These are phyloP conservation scores for Sicus ferrugineus DNA, from an alignment of 2,888 invertebrate species.

Conservation along the genomic window DNA sequence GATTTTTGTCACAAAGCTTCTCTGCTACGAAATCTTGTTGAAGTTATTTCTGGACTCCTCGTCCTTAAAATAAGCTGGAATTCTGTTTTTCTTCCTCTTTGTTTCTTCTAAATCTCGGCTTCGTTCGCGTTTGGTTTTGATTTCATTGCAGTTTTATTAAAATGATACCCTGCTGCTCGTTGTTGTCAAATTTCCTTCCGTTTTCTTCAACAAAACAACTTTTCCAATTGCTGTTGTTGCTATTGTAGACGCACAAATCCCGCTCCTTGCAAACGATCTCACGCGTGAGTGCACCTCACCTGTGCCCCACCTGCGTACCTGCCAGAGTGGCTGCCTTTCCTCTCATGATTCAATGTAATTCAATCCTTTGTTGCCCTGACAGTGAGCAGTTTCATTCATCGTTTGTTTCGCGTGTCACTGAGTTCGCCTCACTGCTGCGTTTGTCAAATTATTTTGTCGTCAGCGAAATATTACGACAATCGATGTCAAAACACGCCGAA, in stretches of 20 bases:
- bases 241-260: neutral
- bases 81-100: too few species aligned
- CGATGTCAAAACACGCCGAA: slow-evolving; percentile 51
- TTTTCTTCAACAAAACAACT: neutral
- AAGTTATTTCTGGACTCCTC: too few species aligned
- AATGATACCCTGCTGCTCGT: neutral
- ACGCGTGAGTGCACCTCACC: neutral
- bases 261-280: neutral
- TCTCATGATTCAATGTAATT: neutral
- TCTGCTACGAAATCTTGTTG: too few species aligned
- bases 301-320: neutral
- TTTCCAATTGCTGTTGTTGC: neutral
- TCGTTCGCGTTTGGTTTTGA: too few species aligned
- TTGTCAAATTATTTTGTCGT: slow-evolving; percentile 13
- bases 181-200: neutral
- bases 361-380: neutral
- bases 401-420: too few species aligned
- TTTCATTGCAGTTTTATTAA: too few species aligned
- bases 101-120: too few species aligned
- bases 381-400: neutral
- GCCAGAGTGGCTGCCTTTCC: too few species aligned
- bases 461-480: slow-evolving; percentile 52
- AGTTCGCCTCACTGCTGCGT: neutral
- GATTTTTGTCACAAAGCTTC: too few species aligned
- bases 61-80: too few species aligned